These are phyloP conservation scores for Drosophila elegans DNA, from an alignment of 1,140 invertebrate species.

Conservation along the genomic window DNA sequence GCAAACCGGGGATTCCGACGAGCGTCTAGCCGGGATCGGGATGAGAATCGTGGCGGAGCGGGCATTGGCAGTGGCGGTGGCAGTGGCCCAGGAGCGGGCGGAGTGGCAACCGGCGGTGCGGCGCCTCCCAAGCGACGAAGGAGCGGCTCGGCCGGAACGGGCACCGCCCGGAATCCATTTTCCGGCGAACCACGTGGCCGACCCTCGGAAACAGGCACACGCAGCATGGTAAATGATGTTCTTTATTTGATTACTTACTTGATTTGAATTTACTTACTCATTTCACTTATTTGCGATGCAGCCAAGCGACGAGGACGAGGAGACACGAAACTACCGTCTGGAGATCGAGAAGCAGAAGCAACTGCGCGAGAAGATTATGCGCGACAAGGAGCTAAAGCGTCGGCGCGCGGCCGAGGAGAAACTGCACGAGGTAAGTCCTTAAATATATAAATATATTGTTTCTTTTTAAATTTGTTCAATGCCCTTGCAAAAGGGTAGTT, in stretches of 20 bases:
- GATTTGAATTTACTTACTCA: too few relatives aligned
- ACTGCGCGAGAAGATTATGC: slow-evolving; percentile 87
- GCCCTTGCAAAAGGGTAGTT: background rate
- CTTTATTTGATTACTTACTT: too few relatives aligned
- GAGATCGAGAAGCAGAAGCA: slow-evolving; percentile 89
- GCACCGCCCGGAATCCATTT: slow-evolving; percentile 54
- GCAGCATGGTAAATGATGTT: slow-evolving; percentile 50
- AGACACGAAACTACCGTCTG: slow-evolving; percentile 87
- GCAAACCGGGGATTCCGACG: slow-evolving; percentile 55
- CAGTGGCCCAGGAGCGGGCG: slow-evolving; percentile 19
- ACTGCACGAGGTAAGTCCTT: slow-evolving; percentile 70
- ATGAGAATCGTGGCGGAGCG: slow-evolving; percentile 55
- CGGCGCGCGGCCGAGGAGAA: slow-evolving; percentile 86
- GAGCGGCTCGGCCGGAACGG: slow-evolving; percentile 59
- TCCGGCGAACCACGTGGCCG: slow-evolving; percentile 66
- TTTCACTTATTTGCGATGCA: slow-evolving; percentile 27
- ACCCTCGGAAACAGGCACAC: slow-evolving; percentile 45
- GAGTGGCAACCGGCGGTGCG: slow-evolving; percentile 5
- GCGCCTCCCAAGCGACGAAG: slow-evolving; percentile 71
- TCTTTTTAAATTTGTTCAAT: background rate
- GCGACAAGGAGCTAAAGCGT: slow-evolving; percentile 88
- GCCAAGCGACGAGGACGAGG: slow-evolving; percentile 87
- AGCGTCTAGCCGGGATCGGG: slow-evolving; percentile 51
- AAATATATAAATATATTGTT: background rate
- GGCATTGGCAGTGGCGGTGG: slow-evolving; percentile 22